Evolutionary conservation across 2,888 invertebrate genomes (phyloP).

Genomic region (Argyra leucocephala): DNA sequence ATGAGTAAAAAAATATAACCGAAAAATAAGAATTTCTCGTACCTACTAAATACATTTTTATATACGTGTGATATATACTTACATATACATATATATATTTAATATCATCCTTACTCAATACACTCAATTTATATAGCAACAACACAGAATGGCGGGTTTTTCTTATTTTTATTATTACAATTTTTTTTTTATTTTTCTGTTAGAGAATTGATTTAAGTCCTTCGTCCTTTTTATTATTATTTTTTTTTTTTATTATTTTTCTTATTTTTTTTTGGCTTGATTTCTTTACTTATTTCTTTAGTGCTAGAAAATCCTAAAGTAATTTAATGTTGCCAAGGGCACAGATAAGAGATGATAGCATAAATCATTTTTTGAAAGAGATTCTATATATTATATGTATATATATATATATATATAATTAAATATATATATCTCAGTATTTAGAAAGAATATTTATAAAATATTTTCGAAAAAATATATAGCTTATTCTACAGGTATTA

Average conservation of each 20-base stretch:
- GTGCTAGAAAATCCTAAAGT: background rate
- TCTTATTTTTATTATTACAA: too few relatives aligned
- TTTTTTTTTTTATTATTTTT: background rate
- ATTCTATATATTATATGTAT: background rate
- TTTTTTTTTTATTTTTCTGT: background rate
- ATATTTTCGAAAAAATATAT: background rate
- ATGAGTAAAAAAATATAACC: too few relatives aligned
- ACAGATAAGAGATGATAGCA: conserved; percentile 4
- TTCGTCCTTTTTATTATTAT: background rate
- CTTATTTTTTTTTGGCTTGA: background rate
- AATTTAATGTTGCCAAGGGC: conserved; percentile 6
- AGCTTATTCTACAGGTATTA: conserved; percentile 2
- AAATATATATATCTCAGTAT: background rate
- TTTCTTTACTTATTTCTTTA: too few relatives aligned
- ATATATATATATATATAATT: background rate
- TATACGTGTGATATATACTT: too few relatives aligned
- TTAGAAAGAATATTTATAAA: background rate
- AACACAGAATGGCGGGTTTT: too few relatives aligned
- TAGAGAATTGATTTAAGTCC: too few relatives aligned
- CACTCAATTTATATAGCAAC: too few relatives aligned
- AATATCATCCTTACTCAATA: too few relatives aligned
- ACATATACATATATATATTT: too few relatives aligned
- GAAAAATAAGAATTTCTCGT: too few relatives aligned
- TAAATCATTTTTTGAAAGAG: conserved; percentile 3
- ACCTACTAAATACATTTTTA: too few relatives aligned